phyloP scores from a whole-genome alignment of 2,888 invertebrate species.

The Fragum fragum region DNA sequence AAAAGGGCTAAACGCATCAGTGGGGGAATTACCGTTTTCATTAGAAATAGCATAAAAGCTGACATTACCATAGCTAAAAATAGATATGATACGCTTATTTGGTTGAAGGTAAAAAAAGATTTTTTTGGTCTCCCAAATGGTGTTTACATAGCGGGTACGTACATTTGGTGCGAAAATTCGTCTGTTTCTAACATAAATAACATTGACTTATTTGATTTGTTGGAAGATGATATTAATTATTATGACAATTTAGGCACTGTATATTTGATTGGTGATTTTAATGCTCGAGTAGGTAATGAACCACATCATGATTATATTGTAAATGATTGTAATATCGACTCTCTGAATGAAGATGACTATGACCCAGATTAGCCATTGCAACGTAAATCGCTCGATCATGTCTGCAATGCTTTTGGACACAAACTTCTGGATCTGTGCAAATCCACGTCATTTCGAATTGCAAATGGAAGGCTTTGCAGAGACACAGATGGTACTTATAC shows the following conservation, averaged over 20 bases:
- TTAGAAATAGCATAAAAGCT: neutral
- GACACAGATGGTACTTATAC: neutral
- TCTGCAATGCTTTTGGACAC: neutral
- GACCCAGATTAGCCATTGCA: constrained; percentile 18
- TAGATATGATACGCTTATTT: constrained; percentile 7
- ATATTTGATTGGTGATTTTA: constrained; percentile 44
- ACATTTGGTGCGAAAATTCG: constrained; percentile 34
- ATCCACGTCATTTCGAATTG: constrained; percentile 31
- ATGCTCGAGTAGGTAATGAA: constrained; percentile 32
- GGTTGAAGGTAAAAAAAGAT: constrained; percentile 10
- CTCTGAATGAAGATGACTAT: constrained; percentile 1
- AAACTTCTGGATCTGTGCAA: constrained; percentile 23
- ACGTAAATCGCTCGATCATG: constrained; percentile 20
- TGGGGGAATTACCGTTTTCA: constrained; percentile 16
- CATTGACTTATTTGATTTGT: constrained; percentile 39
- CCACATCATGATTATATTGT: constrained; percentile 19
- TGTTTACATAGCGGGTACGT: neutral
- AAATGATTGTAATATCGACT: neutral
- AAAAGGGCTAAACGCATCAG: neutral
- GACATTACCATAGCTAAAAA: constrained; percentile 5
- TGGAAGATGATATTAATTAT: constrained; percentile 33
- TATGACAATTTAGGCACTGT: constrained; percentile 39
- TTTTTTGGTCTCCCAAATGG: neutral
- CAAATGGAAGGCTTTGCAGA: constrained; percentile 19
- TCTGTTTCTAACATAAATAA: constrained; percentile 34